Evolutionary conservation across 2,113 vertebrate genomes (phyloP).

Genomic region (Dasypus novemcinctus): DNA sequence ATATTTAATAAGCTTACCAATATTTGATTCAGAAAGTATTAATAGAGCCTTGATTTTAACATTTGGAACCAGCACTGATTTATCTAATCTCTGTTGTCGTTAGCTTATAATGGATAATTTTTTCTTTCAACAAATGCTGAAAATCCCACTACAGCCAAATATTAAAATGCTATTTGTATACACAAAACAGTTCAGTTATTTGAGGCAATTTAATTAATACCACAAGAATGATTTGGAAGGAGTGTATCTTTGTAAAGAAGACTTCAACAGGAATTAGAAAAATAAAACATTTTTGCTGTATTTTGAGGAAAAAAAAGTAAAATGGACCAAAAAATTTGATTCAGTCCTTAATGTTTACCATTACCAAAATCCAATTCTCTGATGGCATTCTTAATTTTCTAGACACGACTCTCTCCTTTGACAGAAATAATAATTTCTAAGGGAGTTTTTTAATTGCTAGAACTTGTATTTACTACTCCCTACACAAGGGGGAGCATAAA

Average conservation of each 20-base stretch:
- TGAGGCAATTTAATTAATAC: conserved; percentile 77
- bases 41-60: conserved; percentile 51
- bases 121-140: not conserved
- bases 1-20: conserved; percentile 29
- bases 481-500: not conserved
- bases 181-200: conserved; percentile 74
- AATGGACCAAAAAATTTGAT: conserved; percentile 55
- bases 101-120: conserved; percentile 45
- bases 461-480: not conserved
- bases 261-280: conserved; percentile 46
- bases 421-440: conserved; percentile 40
- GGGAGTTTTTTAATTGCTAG: not conserved
- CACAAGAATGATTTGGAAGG: conserved; percentile 73
- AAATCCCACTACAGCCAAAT: conserved; percentile 53
- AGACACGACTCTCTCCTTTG: conserved; percentile 9
- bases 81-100: conserved; percentile 60
- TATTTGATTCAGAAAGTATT: conserved; percentile 59
- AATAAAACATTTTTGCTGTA: conserved; percentile 47
- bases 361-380: conserved; percentile 18
- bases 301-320: conserved; percentile 42
- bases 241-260: conserved; percentile 61
- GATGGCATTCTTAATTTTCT: conserved; percentile 50
- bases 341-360: conserved; percentile 44
- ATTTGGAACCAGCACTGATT: conserved; percentile 62
- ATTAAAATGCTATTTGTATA: conserved; percentile 68